Percentiles rank a stretch among this genome's conserved stretches.
Conservation (phyloP, 2,113 vertebrate species). For the Sylvicapra grimmia region DNA sequence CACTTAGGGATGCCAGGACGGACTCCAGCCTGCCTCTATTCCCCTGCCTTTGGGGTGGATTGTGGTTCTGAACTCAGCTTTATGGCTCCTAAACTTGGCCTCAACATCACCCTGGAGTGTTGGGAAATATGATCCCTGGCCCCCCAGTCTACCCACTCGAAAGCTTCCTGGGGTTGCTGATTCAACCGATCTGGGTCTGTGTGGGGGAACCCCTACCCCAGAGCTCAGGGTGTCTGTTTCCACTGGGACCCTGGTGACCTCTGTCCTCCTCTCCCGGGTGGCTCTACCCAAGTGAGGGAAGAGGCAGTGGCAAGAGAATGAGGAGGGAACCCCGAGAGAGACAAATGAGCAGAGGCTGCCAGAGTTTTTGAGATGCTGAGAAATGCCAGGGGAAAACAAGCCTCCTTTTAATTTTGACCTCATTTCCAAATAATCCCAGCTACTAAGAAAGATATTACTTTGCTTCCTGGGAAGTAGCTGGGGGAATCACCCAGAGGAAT, state of each 20-base stretch:
- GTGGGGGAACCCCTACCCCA: background rate
- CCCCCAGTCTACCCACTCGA: background rate
- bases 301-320: background rate
- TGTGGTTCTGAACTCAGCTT: background rate
- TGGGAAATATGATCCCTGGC: background rate
- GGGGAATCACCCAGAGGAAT: background rate
- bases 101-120: background rate
- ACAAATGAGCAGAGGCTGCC: background rate
- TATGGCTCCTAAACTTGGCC: background rate
- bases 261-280: background rate
- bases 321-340: background rate
- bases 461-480: background rate
- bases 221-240: background rate
- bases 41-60: background rate
- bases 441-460: background rate
- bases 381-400: background rate
- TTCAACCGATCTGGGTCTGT: background rate
- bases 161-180: background rate
- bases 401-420: background rate
- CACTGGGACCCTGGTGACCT: background rate
- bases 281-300: background rate
- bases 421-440: background rate
- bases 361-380: background rate
- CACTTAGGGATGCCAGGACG: accelerated
- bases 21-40: background rate